Conservation (phyloP, 2,888 invertebrate genomes). For the Notodonta dromedarius region DNA sequence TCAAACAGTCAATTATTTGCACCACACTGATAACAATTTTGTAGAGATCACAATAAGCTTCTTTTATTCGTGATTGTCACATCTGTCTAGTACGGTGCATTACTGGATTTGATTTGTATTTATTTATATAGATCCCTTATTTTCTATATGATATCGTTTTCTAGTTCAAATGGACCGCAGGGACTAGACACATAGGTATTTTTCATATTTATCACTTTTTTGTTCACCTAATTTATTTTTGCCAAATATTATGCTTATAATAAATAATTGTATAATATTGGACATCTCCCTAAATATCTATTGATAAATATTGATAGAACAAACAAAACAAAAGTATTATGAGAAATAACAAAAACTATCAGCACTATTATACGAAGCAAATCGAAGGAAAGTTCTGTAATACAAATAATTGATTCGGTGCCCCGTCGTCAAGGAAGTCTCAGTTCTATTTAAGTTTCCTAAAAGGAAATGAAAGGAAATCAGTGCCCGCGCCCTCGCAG, state of each 20-base stretch:
- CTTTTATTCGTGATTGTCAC: conserved; percentile 14
- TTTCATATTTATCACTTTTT: no score
- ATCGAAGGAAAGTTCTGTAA: conserved; percentile 72
- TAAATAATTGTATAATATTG: no score
- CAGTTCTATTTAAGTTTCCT: conserved; percentile 83
- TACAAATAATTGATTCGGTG: conserved; percentile 82
- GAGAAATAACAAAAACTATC: conserved; percentile 59
- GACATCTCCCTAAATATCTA: conserved; percentile 18
- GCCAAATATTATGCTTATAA: no score
- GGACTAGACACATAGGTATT: no score
- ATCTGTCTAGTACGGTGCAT: not conserved
- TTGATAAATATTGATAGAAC: conserved; percentile 33
- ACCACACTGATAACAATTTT: conserved; percentile 36
- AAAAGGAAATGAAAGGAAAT: conserved; percentile 84
- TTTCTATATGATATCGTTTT: no score
- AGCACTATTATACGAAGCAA: conserved; percentile 61
- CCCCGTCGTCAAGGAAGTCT: conserved; percentile 79
- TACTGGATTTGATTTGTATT: not conserved
- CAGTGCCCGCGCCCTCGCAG: conserved; percentile 71
- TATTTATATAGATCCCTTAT: no score
- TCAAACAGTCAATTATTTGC: conserved; percentile 61
- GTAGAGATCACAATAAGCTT: conserved; percentile 37
- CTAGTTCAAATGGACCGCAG: no score
- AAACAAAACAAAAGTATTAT: conserved; percentile 47
- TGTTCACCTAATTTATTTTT: no score